Percentiles rank a stretch among this genome's conserved stretches.
Conservation (phyloP, 2,888 invertebrate genomes). For the Pheosia tremula region DNA sequence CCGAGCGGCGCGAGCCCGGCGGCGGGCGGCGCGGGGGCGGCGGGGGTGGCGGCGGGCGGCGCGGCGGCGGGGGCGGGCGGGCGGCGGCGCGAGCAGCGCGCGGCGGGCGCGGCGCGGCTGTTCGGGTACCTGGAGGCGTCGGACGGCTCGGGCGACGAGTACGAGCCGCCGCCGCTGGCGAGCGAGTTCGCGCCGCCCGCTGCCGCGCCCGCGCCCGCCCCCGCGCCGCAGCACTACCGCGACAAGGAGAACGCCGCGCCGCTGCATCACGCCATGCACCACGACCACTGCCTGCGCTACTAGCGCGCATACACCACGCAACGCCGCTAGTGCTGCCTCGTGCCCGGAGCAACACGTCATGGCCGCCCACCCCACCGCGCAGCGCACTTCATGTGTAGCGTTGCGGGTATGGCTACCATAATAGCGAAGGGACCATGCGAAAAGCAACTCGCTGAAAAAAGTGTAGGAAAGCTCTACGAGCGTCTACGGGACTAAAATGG, state of each 20-base stretch:
- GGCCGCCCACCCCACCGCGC: no score
- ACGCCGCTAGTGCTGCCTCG: background rate
- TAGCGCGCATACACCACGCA: slow-evolving; percentile 32
- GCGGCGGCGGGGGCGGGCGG: slow-evolving; percentile 46
- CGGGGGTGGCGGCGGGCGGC: slow-evolving; percentile 13
- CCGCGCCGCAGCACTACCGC: slow-evolving; percentile 58
- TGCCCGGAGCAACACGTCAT: background rate
- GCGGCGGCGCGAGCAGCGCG: slow-evolving; percentile 51
- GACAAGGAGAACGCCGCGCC: slow-evolving; percentile 78
- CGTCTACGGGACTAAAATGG: no score
- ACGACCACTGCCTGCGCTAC: slow-evolving; percentile 79
- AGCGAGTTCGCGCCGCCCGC: slow-evolving; percentile 49
- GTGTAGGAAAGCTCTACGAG: no score
- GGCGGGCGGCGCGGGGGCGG: slow-evolving; percentile 20
- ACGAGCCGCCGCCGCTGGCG: slow-evolving; percentile 60
- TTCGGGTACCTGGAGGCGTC: slow-evolving; percentile 90
- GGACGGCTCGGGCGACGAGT: slow-evolving; percentile 87
- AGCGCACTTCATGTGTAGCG: no score
- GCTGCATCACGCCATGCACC: slow-evolving; percentile 68
- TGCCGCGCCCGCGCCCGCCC: slow-evolving; percentile 26
- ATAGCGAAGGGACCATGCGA: background rate
- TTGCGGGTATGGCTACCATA: no score
- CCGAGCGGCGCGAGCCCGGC: slow-evolving; percentile 36
- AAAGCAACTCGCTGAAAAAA: background rate
- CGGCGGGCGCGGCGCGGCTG: slow-evolving; percentile 86